Evolutionary conservation across 2,888 invertebrate species (phyloP), one percentile per base, ranked within the genome.

Genomic region (Ephialtes manifestator): DNA sequence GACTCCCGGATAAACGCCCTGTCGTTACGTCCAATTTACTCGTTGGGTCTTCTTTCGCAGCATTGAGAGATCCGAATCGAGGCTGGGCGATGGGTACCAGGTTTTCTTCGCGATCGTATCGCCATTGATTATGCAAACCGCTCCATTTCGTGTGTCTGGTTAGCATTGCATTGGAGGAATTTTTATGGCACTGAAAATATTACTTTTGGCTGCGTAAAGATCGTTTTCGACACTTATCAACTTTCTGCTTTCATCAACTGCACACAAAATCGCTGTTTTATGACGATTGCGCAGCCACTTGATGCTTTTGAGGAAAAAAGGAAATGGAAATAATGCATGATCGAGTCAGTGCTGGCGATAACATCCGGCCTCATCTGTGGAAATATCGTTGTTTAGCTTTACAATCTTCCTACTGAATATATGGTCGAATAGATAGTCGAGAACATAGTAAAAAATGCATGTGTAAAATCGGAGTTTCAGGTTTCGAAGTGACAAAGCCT

Each of bases 21-120:
- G 82, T 88, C 87, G 84, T 90, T 89, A 86, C 86, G 78, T 88
- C 87, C 89, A 89, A 90, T 90, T 87, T 88, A 86, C 83, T 84
- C 79, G 72, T 81, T 39, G 65, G 43, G 11, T 82, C 77, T 53
- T 77, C 78, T 65, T 48, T 46, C 18, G 43, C 63, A 55, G 46
- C 74, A 63, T 71, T 80, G 43, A 65, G 43, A 65, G 76, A 76
- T 76, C 76, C 20, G 63, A 63, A 53, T 65, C 65, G 76, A 51
- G 46, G 10, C 72, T 58, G 55, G 43, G 15, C 60, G 48, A 63
- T 31, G 28, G 60, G 18, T 43, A 24, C 74, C 46, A 63, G 46
- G 20, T 67, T 60, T 28, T 31, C 43, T 46, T 75, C 31, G 18
- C 63, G 51, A 35, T 76, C 51, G 76, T 65, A 76, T 65, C 65